A percentile compares a stretch with the other conserved stretches of the same genome.
Evolutionary conservation across 2,113 vertebrate genomes (phyloP).

Genomic region (Pampusana beccarii): DNA sequence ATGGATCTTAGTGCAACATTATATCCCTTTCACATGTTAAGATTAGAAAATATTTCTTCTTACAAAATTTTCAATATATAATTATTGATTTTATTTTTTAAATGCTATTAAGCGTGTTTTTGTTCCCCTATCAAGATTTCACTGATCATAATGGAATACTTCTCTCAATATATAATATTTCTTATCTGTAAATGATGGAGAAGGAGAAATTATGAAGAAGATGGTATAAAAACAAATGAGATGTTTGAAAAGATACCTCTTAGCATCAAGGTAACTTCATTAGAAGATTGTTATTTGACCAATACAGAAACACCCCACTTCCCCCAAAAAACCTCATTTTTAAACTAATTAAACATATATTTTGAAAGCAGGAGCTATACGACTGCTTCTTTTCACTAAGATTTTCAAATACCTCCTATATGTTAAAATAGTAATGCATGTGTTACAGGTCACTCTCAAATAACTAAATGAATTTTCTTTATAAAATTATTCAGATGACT

Average conservation of each 20-base stretch:
- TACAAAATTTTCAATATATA: not conserved
- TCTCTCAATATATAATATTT: not conserved
- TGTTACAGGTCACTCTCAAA: not conserved
- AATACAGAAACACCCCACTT: not conserved
- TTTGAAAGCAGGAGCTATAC: not conserved
- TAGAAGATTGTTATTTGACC: not conserved
- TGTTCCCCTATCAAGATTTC: not conserved
- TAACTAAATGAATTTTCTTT: not conserved
- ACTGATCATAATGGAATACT: not conserved
- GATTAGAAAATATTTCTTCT: not conserved
- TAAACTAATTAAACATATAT: not conserved
- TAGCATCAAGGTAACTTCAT: rapidly evolving
- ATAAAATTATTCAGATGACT: not conserved
- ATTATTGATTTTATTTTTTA: not conserved
- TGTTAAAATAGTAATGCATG: not conserved
- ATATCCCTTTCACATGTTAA: not conserved
- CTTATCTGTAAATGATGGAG: not conserved
- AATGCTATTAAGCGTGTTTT: not conserved
- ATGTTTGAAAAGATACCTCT: not conserved
- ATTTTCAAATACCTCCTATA: not conserved
- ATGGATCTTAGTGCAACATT: not conserved
- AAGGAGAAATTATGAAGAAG: not conserved
- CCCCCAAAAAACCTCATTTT: rapidly evolving
- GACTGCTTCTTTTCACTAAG: not conserved
- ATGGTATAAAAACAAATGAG: not conserved